Conservation (phyloP, 35 echinoderm and acorn worm species). For the Hemicentrotus pulcherrimus region DNA sequence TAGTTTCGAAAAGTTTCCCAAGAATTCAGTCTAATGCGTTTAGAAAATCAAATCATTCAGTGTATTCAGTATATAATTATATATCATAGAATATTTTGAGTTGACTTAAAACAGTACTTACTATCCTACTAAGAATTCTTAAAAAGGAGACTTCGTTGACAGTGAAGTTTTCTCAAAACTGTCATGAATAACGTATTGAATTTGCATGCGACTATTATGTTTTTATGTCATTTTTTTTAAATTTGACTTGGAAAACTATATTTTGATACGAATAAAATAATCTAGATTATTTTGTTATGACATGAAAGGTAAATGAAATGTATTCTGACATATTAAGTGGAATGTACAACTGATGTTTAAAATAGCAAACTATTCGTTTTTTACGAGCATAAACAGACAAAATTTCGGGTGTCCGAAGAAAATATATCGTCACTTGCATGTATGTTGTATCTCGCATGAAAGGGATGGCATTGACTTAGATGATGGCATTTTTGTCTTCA, state of each 20-base stretch:
- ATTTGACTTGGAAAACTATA: neutral
- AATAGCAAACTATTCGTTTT: neutral
- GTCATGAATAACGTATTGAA: neutral
- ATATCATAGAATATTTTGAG: neutral
- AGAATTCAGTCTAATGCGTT: neutral
- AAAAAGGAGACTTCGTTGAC: neutral
- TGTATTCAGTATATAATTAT: neutral
- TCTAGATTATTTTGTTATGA: no score
- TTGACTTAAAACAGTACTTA: neutral
- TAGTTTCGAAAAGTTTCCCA: neutral
- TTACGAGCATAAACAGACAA: neutral
- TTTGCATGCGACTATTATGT: neutral
- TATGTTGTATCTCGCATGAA: no score
- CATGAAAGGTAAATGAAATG: no score
- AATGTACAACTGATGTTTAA: neutral
- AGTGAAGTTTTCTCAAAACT: neutral
- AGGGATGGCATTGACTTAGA: neutral
- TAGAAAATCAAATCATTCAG: neutral
- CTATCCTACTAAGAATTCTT: neutral
- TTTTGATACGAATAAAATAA: neutral
- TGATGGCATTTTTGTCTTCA: slow-evolving; percentile 5
- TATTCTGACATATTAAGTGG: no score
- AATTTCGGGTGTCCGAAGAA: neutral
- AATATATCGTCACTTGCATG: neutral
- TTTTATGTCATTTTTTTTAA: neutral